These are phyloP conservation scores for Zonotrichia leucophrys DNA, from an alignment of 2,113 vertebrate genomes.

Conservation along the genomic window DNA sequence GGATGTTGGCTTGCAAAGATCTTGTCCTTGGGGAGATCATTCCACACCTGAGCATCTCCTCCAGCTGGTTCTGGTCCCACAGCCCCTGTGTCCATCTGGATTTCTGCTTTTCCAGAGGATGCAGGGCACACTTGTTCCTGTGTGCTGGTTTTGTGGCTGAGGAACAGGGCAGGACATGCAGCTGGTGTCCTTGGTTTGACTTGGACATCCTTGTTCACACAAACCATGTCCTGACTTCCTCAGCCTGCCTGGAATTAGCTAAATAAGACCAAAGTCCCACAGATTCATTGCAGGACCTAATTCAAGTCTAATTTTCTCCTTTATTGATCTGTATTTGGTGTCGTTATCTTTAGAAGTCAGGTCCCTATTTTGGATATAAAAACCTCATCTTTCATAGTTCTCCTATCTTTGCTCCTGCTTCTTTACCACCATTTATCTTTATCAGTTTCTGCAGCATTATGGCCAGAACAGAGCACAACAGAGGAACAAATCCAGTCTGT, in stretches of 20 bases:
- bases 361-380: background rate
- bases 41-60: background rate
- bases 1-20: background rate
- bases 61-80: background rate
- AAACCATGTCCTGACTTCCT: background rate
- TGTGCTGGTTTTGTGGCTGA: accelerated
- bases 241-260: background rate
- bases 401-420: background rate
- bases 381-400: slow-evolving; percentile 27
- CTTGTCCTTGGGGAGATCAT: background rate
- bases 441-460: background rate
- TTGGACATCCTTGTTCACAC: background rate
- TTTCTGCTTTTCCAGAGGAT: background rate
- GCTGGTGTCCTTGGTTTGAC: background rate
- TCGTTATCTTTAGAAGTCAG: slow-evolving; percentile 1
- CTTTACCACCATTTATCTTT: slow-evolving; percentile 24
- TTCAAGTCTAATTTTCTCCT: slow-evolving; percentile 9
- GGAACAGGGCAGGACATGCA: accelerated
- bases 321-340: slow-evolving; percentile 10
- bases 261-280: background rate
- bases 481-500: background rate
- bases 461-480: background rate
- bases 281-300: background rate
- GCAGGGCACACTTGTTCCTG: accelerated
- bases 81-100: too few species aligned